phyloP scores from a whole-genome alignment of 2,113 vertebrate species.

The Coptodon rendalli region DNA sequence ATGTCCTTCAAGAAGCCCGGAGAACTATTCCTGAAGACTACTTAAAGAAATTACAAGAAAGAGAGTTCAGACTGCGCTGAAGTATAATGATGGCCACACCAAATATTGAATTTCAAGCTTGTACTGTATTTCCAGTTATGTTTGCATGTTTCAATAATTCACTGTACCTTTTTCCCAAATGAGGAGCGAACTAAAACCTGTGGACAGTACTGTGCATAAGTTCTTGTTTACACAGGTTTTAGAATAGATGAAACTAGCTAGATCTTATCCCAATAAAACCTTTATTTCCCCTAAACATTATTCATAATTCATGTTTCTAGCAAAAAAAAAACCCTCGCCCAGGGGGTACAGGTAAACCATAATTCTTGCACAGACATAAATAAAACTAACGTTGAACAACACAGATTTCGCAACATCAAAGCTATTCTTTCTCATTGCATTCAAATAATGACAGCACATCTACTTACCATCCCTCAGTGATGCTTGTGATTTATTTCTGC shows the following conservation, averaged over 20 bases:
- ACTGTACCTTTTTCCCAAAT: neutral
- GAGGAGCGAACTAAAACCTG: no score
- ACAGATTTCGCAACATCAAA: slow-evolving; percentile 35
- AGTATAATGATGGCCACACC: neutral
- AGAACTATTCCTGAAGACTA: neutral
- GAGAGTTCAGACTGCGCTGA: neutral
- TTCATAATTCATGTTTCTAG: neutral
- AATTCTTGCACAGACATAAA: neutral
- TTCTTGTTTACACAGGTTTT: neutral
- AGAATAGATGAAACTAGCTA: neutral
- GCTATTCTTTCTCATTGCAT: slow-evolving; percentile 1
- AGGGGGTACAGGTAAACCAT: neutral
- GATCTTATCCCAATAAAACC: neutral
- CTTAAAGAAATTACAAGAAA: neutral
- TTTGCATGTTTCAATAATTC: neutral
- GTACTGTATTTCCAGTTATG: neutral
- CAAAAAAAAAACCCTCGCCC: neutral
- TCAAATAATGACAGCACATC: slow-evolving; percentile 37
- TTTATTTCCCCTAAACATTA: neutral
- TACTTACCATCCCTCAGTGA: slow-evolving; percentile 20
- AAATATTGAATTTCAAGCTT: neutral
- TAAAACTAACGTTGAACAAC: slow-evolving; percentile 13
- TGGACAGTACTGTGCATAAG: neutral
- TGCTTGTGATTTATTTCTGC: slow-evolving; percentile 37
- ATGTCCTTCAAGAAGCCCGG: neutral